phyloP scores from a whole-genome alignment of 2,888 invertebrate genomes.

The Drosophila crucigera region DNA sequence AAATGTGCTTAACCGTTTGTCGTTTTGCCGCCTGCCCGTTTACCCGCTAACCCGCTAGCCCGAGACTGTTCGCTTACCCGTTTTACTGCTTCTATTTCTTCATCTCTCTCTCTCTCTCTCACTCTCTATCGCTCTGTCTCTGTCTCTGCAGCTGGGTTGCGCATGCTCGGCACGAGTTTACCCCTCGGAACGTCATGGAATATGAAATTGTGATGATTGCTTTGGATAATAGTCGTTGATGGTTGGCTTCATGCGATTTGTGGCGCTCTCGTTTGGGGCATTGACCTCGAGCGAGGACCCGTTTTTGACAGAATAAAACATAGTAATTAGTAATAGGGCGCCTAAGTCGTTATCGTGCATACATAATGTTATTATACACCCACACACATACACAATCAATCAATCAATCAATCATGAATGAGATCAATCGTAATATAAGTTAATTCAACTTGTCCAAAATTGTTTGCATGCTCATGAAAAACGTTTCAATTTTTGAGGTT shows the following conservation, averaged over 20 bases:
- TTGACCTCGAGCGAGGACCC: slow-evolving; percentile 25
- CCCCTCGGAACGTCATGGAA: slow-evolving; percentile 13
- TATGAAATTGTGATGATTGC: slow-evolving; percentile 21
- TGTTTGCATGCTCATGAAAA: slow-evolving; percentile 64
- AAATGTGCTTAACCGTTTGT: slow-evolving; percentile 56
- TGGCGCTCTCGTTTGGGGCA: slow-evolving; percentile 18
- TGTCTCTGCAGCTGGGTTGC: slow-evolving; percentile 25
- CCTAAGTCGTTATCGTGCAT: not conserved
- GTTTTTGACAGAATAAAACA: not conserved
- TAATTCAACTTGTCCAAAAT: slow-evolving; percentile 61
- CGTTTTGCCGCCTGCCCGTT: not conserved
- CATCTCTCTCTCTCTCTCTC: not conserved
- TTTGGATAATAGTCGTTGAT: slow-evolving; percentile 40
- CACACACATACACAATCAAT: not conserved
- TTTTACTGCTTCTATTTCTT: slow-evolving; percentile 7
- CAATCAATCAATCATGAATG: slow-evolving; percentile 1
- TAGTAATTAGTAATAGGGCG: not conserved
- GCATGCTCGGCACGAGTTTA: slow-evolving; percentile 64
- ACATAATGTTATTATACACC: not conserved
- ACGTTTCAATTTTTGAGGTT: slow-evolving; percentile 71
- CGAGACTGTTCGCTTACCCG: not conserved
- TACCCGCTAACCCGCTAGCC: slow-evolving; percentile 8
- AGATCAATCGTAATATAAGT: slow-evolving; percentile 19
- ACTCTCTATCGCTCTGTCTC: not conserved
- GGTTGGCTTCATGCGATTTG: slow-evolving; percentile 1